Evolutionary conservation across 2,888 invertebrate genomes (phyloP).

Genomic region (Ceratothoa steindachneri): DNA sequence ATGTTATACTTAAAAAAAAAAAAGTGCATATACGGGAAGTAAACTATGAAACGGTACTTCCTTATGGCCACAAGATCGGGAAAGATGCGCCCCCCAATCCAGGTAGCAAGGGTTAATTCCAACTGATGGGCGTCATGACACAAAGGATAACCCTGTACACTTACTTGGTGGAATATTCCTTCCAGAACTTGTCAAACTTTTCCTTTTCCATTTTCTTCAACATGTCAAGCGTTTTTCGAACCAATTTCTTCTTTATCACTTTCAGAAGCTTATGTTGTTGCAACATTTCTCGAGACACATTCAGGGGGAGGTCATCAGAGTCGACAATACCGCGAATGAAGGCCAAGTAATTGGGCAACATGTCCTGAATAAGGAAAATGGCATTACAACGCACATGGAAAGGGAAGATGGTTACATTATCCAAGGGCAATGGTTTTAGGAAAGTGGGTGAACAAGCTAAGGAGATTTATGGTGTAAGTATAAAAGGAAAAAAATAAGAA

Average conservation of each 20-base stretch:
- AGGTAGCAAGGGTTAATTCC: too few relatives aligned
- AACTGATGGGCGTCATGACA: too few relatives aligned
- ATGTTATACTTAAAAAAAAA: too few relatives aligned
- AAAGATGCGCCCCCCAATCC: too few relatives aligned
- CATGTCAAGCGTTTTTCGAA: conserved; percentile 96
- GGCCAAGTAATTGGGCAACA: conserved; percentile 95
- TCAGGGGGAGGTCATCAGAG: conserved; percentile 95
- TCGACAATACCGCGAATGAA: conserved; percentile 97
- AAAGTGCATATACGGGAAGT: too few relatives aligned
- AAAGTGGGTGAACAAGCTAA: neutral
- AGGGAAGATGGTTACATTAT: neutral
- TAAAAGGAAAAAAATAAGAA: too few relatives aligned
- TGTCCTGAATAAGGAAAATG: too few relatives aligned
- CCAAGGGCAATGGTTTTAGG: neutral
- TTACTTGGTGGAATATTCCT: conserved; percentile 87
- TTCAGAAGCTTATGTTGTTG: conserved; percentile 98
- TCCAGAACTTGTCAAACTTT: conserved; percentile 92
- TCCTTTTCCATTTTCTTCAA: conserved; percentile 89
- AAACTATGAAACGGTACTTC: too few relatives aligned
- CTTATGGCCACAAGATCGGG: too few relatives aligned
- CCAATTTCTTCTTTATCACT: conserved; percentile 92
- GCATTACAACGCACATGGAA: too few relatives aligned
- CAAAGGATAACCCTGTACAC: conserved; percentile 52
- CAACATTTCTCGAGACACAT: conserved; percentile 94
- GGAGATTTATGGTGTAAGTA: too few relatives aligned